phyloP scores from a whole-genome alignment of 2,797 vertebrate species.

The Sebastes dallii region DNA sequence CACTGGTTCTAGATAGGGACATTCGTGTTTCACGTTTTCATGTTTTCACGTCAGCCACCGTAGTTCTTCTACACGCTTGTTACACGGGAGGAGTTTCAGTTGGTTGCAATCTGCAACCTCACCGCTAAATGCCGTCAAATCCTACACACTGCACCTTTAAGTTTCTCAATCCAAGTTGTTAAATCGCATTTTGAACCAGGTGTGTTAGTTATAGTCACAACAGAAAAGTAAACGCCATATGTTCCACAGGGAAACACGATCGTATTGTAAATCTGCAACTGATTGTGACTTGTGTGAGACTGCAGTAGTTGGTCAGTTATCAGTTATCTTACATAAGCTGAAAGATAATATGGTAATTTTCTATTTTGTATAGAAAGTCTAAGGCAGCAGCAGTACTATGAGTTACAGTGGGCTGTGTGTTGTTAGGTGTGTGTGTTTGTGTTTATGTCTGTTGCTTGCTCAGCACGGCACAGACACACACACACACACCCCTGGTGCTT shows the following conservation, averaged over 20 bases:
- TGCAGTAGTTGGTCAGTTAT: no score
- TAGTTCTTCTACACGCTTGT: no score
- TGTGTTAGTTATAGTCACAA: neutral
- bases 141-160: neutral
- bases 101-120: no score
- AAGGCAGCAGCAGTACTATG: neutral
- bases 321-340: neutral
- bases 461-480: constrained; percentile 1
- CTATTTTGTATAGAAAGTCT: neutral
- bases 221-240: neutral
- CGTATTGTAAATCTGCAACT: neutral
- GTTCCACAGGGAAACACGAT: neutral
- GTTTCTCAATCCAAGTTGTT: neutral
- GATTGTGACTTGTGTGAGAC: neutral
- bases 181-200: neutral
- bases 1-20: no score
- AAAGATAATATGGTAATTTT: neutral
- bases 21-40: no score
- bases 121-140: no score
- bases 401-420: neutral
- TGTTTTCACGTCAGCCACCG: no score
- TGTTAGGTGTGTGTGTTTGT: neutral
- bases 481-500: constrained; percentile 27
- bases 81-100: no score
- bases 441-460: neutral